Base-by-base conservation (phyloP, 2,888 invertebrate genomes). In the Pycnomerus fuliginosus region DNA sequence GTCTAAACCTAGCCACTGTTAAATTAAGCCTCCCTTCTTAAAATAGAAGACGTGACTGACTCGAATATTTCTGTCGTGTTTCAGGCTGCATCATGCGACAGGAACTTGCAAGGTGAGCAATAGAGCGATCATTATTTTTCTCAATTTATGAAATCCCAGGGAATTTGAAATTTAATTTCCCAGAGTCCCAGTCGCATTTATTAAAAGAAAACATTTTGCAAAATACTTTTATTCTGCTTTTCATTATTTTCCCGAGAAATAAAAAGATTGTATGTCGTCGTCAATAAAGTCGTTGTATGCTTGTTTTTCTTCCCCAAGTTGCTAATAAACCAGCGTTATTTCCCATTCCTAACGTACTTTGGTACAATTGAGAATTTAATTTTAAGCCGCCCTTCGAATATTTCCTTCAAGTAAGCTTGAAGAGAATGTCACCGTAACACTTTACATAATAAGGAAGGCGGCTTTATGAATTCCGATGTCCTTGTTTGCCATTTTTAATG, bases 401-500 rank as follows among this genome's bases (percentile, higher is more conserved):
- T 33, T 40, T 32, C 33, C 22, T 34, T 28, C 34, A 12, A 10
- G 7, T 7, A 27, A 41, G 34, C 17, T 33, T n/a, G 41, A 29
- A 29, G 15, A 12, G 41, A 33, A 41, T 41, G 29, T n/a, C n/a
- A n/a, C n/a, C 31, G 33, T 41, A 41, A 41, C 41, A 41, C 34
- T 41, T 41, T 41, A 41, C 41, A 41, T 41, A 41, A 41, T 34
- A 41, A 41, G 41, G 28, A 34, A 34, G 22, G 29, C 29, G 34
- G 8, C 29, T 17, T 41, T 34, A 28, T 41, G 34, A 41, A 41
- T 41, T 28, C 27, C 34, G 34, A 41, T 40, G n/a, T n/a, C n/a
- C n/a, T n/a, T n/a, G n/a, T n/a, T n/a, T n/a, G n/a, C n/a, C n/a
- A n/a, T n/a, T n/a, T n/a, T n/a, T n/a, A n/a, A n/a, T n/a, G n/a